Evolutionary conservation across 2,113 vertebrate genomes (phyloP).

Genomic region (Triplophysa dalaica): DNA sequence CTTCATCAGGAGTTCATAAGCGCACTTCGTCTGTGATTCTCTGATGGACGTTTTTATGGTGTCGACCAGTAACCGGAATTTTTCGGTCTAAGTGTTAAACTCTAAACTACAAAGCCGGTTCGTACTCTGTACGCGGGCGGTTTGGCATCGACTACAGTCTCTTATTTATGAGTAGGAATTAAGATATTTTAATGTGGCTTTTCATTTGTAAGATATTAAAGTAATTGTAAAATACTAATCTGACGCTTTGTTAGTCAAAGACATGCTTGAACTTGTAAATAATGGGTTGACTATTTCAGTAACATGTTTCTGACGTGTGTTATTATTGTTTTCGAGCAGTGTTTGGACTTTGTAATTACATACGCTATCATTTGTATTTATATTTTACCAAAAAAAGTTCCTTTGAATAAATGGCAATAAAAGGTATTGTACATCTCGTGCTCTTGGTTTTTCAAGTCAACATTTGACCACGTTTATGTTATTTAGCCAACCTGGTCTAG

Average conservation of each 20-base stretch:
- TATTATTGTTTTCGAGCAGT: slow-evolving; percentile 87
- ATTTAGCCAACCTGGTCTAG: background rate
- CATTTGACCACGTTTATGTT: background rate
- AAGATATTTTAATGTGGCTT: slow-evolving; percentile 90
- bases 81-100: slow-evolving; percentile 16
- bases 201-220: slow-evolving; percentile 85
- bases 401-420: slow-evolving; percentile 88
- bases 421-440: slow-evolving; percentile 71
- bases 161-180: slow-evolving; percentile 89
- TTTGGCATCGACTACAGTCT: slow-evolving; percentile 76
- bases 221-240: slow-evolving; percentile 73
- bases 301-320: slow-evolving; percentile 90
- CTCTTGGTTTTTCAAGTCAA: background rate
- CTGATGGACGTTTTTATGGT: slow-evolving; percentile 67
- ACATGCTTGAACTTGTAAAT: slow-evolving; percentile 87
- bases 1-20: slow-evolving; percentile 66
- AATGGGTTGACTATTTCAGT: slow-evolving; percentile 69
- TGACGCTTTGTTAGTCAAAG: slow-evolving; percentile 78
- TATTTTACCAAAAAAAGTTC: slow-evolving; percentile 94
- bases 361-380: slow-evolving; percentile 94
- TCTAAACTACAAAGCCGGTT: slow-evolving; percentile 70
- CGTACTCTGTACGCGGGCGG: slow-evolving; percentile 79
- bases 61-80: slow-evolving; percentile 33
- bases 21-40: slow-evolving; percentile 71
- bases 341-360: slow-evolving; percentile 95